Conservation (phyloP, 2,888 invertebrate genomes). For the Esperia sulphurella region DNA sequence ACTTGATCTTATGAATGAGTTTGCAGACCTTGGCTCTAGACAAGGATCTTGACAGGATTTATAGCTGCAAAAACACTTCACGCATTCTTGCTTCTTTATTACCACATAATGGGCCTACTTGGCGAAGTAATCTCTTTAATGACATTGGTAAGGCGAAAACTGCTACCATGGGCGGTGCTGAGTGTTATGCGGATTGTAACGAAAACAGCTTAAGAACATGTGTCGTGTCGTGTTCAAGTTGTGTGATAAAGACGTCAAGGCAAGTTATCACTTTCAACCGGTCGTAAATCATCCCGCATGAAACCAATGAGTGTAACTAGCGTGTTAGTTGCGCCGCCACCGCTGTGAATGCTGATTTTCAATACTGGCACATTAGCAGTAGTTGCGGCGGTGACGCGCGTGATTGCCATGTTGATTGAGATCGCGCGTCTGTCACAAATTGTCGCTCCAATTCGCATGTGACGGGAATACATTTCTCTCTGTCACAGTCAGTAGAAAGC, state of each 20-base stretch:
- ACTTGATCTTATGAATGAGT: conserved; percentile 72
- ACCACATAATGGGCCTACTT: conserved; percentile 24
- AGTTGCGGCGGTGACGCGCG: conserved; percentile 61
- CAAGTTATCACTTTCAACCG: conserved; percentile 35
- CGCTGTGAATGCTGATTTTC: conserved; percentile 65
- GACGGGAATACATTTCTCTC: conserved; percentile 45
- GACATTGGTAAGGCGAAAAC: conserved; percentile 16
- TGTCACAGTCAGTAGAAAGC: conserved; percentile 14
- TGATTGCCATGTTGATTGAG: conserved; percentile 70
- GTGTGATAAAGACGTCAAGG: conserved; percentile 30
- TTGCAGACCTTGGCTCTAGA: conserved; percentile 60
- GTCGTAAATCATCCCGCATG: conserved; percentile 31
- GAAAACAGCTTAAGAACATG: conserved; percentile 5
- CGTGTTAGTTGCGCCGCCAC: conserved; percentile 32
- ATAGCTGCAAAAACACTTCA: conserved; percentile 46
- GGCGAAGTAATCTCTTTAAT: conserved; percentile 23
- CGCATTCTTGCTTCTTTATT: conserved; percentile 27
- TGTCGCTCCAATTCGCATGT: conserved; percentile 67
- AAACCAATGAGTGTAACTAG: conserved; percentile 50
- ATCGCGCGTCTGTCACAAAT: conserved; percentile 66
- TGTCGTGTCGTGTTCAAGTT: conserved; percentile 22
- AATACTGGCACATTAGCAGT: conserved; percentile 63
- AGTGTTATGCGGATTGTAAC: background rate
- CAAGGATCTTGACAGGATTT: conserved; percentile 60
- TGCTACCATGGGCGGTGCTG: conserved; percentile 16